Evolutionary conservation across 2,888 invertebrate genomes (phyloP).

Genomic region (Melitaea athalia): DNA sequence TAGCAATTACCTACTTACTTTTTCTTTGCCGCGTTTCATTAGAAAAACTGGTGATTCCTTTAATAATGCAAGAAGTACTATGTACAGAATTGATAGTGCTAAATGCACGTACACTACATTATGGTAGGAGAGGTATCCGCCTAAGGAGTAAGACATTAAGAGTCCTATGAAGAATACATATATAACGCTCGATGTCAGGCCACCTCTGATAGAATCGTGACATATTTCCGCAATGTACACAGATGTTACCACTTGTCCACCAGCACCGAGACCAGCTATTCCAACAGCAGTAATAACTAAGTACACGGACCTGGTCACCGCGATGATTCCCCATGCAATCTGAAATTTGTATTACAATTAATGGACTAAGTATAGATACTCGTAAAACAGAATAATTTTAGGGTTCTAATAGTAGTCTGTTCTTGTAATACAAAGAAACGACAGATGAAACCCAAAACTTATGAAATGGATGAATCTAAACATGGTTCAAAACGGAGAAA

Average conservation of each 20-base stretch:
- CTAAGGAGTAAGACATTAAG: slow-evolving; percentile 60
- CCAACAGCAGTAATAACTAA: slow-evolving; percentile 56
- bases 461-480: no score
- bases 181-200: slow-evolving; percentile 60
- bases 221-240: slow-evolving; percentile 69
- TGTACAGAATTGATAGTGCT: slow-evolving; percentile 55
- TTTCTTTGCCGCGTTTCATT: slow-evolving; percentile 56
- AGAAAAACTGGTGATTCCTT: slow-evolving; percentile 67
- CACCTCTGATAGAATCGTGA: slow-evolving; percentile 40
- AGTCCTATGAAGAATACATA: slow-evolving; percentile 63
- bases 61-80: slow-evolving; percentile 52
- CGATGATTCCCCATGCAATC: slow-evolving; percentile 64
- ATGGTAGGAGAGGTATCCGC: slow-evolving; percentile 61
- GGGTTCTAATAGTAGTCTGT: no score
- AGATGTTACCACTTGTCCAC: slow-evolving; percentile 66
- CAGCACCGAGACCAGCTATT: slow-evolving; percentile 63
- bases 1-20: slow-evolving; percentile 49
- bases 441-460: no score
- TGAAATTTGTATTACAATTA: slow-evolving; percentile 43
- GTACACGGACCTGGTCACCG: slow-evolving; percentile 53
- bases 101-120: slow-evolving; percentile 40
- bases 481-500: no score
- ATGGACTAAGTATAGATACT: not conserved
- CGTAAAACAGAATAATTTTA: no score
- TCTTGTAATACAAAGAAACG: no score